Percentiles rank a stretch among this genome's conserved stretches.
phyloP scores from a whole-genome alignment of 2,113 vertebrate species.

The Vidua chalybeata region DNA sequence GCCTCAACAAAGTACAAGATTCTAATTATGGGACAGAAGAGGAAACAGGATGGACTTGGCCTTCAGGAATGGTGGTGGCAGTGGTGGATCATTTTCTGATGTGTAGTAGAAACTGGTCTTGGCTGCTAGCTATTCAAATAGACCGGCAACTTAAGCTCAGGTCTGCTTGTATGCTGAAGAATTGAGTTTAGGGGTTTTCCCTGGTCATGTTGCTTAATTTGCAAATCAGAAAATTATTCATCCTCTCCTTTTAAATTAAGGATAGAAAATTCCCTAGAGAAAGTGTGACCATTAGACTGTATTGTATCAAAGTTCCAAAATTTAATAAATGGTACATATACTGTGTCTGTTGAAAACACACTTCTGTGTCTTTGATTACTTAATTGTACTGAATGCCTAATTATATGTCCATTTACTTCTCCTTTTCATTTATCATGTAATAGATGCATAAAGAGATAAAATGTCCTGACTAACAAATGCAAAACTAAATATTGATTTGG shows the following conservation, averaged over 20 bases:
- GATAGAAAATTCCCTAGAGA: not conserved
- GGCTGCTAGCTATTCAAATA: not conserved
- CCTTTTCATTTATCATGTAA: not conserved
- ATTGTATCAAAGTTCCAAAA: not conserved
- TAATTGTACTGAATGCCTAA: not conserved
- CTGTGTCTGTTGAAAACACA: not conserved
- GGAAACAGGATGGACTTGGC: constrained; percentile 38
- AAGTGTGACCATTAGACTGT: not conserved
- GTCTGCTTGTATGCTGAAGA: not conserved
- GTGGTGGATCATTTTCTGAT: not conserved
- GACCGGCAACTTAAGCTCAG: not conserved
- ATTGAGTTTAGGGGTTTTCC: not conserved
- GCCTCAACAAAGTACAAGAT: not conserved
- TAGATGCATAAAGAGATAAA: not conserved
- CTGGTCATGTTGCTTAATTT: not conserved
- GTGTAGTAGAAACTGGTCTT: not conserved
- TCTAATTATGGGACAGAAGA: not conserved
- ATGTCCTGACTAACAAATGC: not conserved
- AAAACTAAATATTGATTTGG: not conserved
- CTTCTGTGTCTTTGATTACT: not conserved
- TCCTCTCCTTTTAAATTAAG: not conserved
- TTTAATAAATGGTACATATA: not conserved
- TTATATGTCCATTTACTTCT: not conserved
- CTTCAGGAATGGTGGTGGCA: constrained; percentile 17
- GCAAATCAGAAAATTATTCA: not conserved